Conservation (phyloP, 2,888 invertebrate genomes). For the Drosophila kuntzei region DNA sequence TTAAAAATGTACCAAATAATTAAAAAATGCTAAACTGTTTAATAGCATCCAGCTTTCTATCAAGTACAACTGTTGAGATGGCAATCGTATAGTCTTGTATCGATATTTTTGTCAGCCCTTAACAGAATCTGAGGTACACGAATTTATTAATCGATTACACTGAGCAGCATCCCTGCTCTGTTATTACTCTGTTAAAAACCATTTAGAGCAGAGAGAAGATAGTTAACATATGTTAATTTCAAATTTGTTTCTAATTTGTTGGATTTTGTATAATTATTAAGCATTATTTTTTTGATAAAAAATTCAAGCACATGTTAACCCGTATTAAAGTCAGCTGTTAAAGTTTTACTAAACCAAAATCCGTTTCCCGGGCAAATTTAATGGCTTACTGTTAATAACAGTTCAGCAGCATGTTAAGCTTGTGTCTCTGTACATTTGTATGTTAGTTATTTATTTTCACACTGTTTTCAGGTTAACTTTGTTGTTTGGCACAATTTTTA, state of each 20-base stretch:
- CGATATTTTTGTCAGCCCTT: neutral
- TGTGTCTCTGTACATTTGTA: slow-evolving; percentile 29
- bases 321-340: neutral
- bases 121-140: neutral
- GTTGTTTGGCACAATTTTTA: slow-evolving; percentile 57
- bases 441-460: slow-evolving; percentile 61
- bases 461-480: slow-evolving; percentile 60
- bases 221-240: slow-evolving; percentile 13
- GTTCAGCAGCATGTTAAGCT: slow-evolving; percentile 34
- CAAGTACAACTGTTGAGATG: accelerated
- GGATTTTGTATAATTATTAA: neutral
- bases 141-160: slow-evolving; percentile 13
- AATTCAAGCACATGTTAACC: neutral
- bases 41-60: slow-evolving; percentile 22
- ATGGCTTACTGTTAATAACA: slow-evolving; percentile 48
- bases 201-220: neutral
- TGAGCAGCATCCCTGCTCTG: neutral
- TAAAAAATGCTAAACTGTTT: neutral
- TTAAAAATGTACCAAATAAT: neutral
- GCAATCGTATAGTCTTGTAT: neutral
- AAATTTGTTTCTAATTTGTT: neutral
- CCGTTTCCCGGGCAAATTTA: slow-evolving; percentile 10
- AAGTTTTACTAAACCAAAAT: neutral
- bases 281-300: neutral
- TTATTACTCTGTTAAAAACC: neutral